These are phyloP conservation scores for Sciaenops ocellatus DNA, from an alignment of 2,797 vertebrate genomes.

Conservation along the genomic window DNA sequence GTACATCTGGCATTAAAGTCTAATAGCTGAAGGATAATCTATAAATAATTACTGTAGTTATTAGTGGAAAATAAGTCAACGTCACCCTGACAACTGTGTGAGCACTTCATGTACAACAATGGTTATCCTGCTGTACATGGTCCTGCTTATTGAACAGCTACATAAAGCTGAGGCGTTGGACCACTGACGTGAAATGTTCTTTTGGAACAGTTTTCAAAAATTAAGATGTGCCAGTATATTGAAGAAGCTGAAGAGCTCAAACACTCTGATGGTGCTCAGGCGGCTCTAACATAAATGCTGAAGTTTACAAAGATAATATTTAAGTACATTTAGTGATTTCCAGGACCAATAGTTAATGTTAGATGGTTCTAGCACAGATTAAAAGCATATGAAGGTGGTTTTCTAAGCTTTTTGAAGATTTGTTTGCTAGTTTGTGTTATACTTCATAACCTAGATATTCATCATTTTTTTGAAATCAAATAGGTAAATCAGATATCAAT, in stretches of 20 bases:
- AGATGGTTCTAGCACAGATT: background rate
- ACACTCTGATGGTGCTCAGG: background rate
- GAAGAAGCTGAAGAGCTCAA: background rate
- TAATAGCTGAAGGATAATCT: background rate
- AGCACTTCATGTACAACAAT: background rate
- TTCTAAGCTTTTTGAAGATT: background rate
- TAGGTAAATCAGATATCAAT: background rate
- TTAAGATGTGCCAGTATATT: background rate
- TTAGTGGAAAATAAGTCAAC: background rate
- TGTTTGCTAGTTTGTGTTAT: background rate
- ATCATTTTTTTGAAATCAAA: background rate
- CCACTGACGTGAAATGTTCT: background rate
- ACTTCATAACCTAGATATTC: background rate
- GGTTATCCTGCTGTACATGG: background rate
- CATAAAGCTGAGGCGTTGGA: background rate
- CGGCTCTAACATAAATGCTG: background rate
- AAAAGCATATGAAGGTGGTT: background rate
- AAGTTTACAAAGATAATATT: background rate
- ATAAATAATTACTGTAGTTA: background rate
- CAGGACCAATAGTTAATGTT: background rate
- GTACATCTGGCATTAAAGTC: background rate
- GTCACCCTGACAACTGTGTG: background rate
- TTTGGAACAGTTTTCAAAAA: background rate
- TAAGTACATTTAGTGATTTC: background rate
- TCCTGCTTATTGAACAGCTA: background rate